Conservation (phyloP, 2,888 invertebrate genomes). For the Drosophila anomalata region DNA sequence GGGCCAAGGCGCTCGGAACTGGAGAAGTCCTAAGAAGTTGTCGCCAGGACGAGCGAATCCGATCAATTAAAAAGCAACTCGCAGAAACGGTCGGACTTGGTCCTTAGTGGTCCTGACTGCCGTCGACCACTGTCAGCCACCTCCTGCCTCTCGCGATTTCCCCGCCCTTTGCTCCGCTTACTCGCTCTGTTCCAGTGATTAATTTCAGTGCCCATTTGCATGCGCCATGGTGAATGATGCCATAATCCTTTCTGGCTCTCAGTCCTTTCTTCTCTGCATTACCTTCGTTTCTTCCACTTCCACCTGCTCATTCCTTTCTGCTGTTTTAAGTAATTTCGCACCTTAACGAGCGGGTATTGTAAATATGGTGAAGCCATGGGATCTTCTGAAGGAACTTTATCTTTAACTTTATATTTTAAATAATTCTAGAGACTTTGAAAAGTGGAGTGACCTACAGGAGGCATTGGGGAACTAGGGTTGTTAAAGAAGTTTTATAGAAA, state of each 20-base stretch:
- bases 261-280: constrained; percentile 11
- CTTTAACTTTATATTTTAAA: not conserved
- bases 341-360: constrained; percentile 29
- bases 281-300: constrained; percentile 4
- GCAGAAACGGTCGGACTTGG: constrained; percentile 16
- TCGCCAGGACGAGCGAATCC: constrained; percentile 17
- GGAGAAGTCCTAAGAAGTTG: constrained; percentile 21
- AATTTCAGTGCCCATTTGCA: constrained; percentile 69
- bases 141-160: not conserved
- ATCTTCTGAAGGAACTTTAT: not conserved
- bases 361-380: not conserved
- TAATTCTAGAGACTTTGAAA: no score
- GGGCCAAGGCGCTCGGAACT: constrained; percentile 10
- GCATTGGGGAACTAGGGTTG: no score
- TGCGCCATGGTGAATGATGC: constrained; percentile 62
- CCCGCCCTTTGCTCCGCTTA: not conserved
- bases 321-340: constrained; percentile 72
- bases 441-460: no score
- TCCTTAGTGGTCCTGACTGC: constrained; percentile 27
- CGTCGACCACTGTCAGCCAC: constrained; percentile 17
- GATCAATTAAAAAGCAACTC: constrained; percentile 52
- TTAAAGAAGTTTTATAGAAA: no score
- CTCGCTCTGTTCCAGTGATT: constrained; percentile 50
- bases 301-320: constrained; percentile 8
- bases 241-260: constrained; percentile 62